These are phyloP conservation scores for Pollenia labialis DNA, from an alignment of 2,888 invertebrate species.

Conservation along the genomic window DNA sequence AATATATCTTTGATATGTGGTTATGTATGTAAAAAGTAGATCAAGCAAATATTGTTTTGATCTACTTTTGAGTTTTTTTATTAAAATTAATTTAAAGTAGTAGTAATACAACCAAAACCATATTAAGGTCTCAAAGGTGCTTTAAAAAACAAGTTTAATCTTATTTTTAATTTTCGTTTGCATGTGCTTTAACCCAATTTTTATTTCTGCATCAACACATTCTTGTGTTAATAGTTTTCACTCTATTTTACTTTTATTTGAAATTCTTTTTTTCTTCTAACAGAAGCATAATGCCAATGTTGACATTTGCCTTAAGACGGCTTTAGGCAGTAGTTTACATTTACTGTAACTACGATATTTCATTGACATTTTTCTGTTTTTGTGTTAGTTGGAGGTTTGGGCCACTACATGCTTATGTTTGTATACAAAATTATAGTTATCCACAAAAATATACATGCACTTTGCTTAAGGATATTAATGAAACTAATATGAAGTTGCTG, in stretches of 20 bases:
- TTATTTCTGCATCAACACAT: conserved; percentile 49
- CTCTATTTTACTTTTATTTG: conserved; percentile 42
- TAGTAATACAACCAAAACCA: neutral
- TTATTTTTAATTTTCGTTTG: conserved; percentile 37
- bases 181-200: conserved; percentile 59
- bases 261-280: conserved; percentile 40
- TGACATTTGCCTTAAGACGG: conserved; percentile 70
- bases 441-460: neutral
- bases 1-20: neutral
- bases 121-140: neutral
- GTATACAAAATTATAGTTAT: neutral
- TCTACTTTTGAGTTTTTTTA: neutral
- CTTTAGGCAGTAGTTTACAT: conserved; percentile 63
- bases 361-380: conserved; percentile 54
- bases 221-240: conserved; percentile 67
- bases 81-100: conserved; percentile 16
- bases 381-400: conserved; percentile 14
- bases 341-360: conserved; percentile 57
- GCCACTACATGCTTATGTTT: neutral
- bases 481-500: neutral
- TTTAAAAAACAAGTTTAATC: conserved; percentile 25
- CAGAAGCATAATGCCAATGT: conserved; percentile 62
- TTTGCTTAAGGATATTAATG: neutral
- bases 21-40: conserved; percentile 30
- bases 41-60: conserved; percentile 53